phyloP scores from a whole-genome alignment of 1,140 invertebrate species.

The Globodera ellingtonae region DNA sequence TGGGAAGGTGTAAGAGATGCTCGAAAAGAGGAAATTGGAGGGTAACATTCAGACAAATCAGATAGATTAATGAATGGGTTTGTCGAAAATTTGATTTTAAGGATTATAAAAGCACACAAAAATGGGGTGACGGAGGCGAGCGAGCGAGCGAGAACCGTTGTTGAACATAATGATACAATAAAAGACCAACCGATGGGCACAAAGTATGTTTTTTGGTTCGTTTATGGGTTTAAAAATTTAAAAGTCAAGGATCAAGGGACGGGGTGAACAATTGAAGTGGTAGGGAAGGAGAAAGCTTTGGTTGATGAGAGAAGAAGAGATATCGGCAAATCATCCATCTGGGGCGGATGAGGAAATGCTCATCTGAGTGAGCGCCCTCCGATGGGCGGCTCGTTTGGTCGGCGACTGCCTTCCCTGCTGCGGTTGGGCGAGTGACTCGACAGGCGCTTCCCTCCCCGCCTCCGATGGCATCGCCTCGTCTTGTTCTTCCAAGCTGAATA shows the following conservation, averaged over 20 bases:
- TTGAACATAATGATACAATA: too few relatives aligned
- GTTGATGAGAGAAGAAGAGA: too few relatives aligned
- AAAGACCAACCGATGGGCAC: too few relatives aligned
- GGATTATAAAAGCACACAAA: too few relatives aligned
- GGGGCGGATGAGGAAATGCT: neutral
- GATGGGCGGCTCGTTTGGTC: constrained; percentile 18
- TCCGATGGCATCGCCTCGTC: constrained; percentile 6
- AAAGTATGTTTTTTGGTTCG: neutral
- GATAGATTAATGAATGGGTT: neutral
- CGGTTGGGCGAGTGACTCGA: neutral
- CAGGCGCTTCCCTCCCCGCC: constrained; percentile 1
- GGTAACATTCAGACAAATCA: neutral
- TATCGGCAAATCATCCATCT: neutral
- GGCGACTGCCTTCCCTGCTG: neutral
- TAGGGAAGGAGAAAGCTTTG: neutral
- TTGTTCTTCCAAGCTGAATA: constrained; percentile 1
- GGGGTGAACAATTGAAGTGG: neutral
- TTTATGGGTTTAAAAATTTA: too few relatives aligned
- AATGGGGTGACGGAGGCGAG: too few relatives aligned
- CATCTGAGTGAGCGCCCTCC: constrained; percentile 7
- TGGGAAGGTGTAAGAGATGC: neutral
- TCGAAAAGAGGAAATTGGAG: neutral
- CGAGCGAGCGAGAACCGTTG: too few relatives aligned
- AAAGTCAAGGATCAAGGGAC: neutral
- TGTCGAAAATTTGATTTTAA: too few relatives aligned